A percentile compares a stretch with the other conserved stretches of the same genome.
Evolutionary conservation across 1,140 invertebrate genomes (phyloP).

Genomic region (Zaprionus kolodkinae): DNA sequence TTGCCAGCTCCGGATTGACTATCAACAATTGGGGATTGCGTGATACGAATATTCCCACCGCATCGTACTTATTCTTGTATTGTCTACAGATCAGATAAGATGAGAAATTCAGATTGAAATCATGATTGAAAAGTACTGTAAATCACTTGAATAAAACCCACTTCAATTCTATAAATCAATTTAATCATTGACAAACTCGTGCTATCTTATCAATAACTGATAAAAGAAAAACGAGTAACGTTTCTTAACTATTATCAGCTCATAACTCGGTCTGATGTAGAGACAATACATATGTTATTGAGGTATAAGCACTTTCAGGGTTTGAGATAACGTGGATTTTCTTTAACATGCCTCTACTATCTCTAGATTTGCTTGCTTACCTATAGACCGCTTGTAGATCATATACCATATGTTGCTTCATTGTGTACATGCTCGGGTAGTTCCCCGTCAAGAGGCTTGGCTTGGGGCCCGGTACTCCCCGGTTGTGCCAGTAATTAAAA

Average conservation of each 20-base stretch:
- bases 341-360: background rate
- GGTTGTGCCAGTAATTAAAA: conserved; percentile 77
- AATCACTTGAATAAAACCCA: no score
- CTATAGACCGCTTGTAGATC: conserved; percentile 65
- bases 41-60: conserved; percentile 62
- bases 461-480: conserved; percentile 69
- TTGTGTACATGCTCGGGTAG: conserved; percentile 52
- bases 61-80: conserved; percentile 65
- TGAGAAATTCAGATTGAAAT: background rate
- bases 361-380: conserved; percentile 32
- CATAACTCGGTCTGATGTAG: background rate
- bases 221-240: no score
- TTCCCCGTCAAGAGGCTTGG: conserved; percentile 70
- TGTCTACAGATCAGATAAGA: conserved; percentile 19
- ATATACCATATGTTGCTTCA: conserved; percentile 57
- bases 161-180: no score
- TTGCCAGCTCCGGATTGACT: conserved; percentile 84
- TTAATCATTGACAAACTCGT: no score
- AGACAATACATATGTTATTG: background rate
- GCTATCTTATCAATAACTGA: no score
- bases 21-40: conserved; percentile 83
- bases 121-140: no score
- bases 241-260: background rate
- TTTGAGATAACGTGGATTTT: background rate
- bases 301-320: background rate